Base-by-base conservation (phyloP, 2,113 vertebrate species). In the Bujurquina vittata region DNA sequence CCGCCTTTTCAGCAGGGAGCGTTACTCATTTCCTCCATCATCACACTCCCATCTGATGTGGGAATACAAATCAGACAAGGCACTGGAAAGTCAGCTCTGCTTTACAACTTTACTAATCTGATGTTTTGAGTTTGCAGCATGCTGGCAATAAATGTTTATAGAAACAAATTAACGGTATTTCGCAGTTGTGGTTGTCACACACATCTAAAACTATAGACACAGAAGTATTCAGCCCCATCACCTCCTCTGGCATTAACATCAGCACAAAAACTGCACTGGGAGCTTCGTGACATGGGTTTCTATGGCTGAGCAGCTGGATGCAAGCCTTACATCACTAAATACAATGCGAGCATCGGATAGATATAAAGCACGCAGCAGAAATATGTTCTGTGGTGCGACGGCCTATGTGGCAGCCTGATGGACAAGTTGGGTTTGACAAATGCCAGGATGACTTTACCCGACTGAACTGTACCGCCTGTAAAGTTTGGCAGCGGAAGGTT, bases 11-110 rank as follows among this genome's bases (percentile, higher is more conserved):
- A 2, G 52, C 73, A 60, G 80, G 43, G 26, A 80, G 1, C 7
- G 9, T 84, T 60, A 75, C 75, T 82, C 86, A 84, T 67, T 75
- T 90, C 80, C 80, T 88, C 75, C 76, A n/a, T 78, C 0, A 20
- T 52, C 54, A 49, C 76, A 33, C 40, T 43, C 17, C 17, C 74
- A 40, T 49, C 81, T 62, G 35, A 69, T 75, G 49, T 63, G 5
- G 12, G 10, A 57, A 80, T 31, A 57, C 63, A 63, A 10, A 55
- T 29, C 10, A 26, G 55, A 22, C 26, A 26, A 37, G 23, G 59
- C 60, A 60, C 33, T 4, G 5, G 80, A 15, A 57, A 49, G 22
- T 61, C 18, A 49, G 4, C 22, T 22, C n/a, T 56, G 4, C n/a
- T 4, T 22, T 22, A 11, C 9, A 56, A 7, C 7, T 11, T 56